Evolutionary conservation across 2,113 vertebrate genomes (phyloP).

Genomic region (Eleginops maclovinus): DNA sequence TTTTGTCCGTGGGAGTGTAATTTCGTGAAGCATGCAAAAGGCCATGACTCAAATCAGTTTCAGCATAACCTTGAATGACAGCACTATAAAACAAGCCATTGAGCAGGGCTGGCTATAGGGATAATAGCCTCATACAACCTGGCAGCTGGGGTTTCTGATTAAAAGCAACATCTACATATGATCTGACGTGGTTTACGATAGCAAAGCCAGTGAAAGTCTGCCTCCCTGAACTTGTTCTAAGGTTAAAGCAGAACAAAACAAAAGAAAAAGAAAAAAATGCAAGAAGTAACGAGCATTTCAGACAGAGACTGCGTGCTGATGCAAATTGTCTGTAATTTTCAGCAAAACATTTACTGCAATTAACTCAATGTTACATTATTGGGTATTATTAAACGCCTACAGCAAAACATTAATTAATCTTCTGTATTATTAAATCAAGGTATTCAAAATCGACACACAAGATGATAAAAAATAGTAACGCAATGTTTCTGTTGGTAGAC

Average conservation of each 20-base stretch:
- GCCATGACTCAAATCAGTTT: constrained; percentile 58
- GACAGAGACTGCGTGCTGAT: neutral
- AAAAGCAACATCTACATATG: constrained; percentile 36
- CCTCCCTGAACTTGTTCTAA: constrained; percentile 6
- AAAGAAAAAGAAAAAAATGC: constrained; percentile 5
- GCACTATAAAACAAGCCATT: constrained; percentile 60
- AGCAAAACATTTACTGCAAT: constrained; percentile 20
- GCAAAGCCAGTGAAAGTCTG: constrained; percentile 23
- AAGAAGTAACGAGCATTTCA: neutral
- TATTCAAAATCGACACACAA: constrained; percentile 19
- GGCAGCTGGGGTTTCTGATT: constrained; percentile 53
- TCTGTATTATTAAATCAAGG: constrained; percentile 36
- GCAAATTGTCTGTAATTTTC: neutral
- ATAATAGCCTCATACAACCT: constrained; percentile 40
- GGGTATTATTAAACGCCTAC: neutral
- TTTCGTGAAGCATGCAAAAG: constrained; percentile 43
- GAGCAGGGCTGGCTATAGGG: constrained; percentile 43
- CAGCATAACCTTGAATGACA: constrained; percentile 62
- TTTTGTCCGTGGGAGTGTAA: constrained; percentile 38
- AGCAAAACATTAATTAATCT: constrained; percentile 23
- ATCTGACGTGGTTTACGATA: constrained; percentile 29
- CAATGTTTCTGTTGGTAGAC: constrained; percentile 21
- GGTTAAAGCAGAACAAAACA: constrained; percentile 19
- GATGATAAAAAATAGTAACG: neutral
- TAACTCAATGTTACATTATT: constrained; percentile 30